Base-by-base conservation (phyloP, 2,797 vertebrate genomes). In the Babyrousa celebensis region DNA sequence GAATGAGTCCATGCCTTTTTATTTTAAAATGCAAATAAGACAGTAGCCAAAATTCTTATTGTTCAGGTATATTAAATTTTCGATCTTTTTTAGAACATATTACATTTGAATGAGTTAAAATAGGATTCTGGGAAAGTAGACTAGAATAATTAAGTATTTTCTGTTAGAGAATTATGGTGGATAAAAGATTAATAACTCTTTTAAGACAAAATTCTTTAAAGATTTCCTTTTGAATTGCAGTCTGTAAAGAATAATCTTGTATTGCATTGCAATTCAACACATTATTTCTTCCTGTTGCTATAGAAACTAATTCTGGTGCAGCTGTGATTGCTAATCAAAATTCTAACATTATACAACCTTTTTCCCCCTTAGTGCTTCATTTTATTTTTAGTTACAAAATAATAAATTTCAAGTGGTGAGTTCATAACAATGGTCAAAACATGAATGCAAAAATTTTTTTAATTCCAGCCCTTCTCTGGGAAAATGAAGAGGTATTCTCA, bases 231-330 rank as follows among this genome's bases (percentile, higher is more conserved):
- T 98, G 97, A 98, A 97, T 97, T 97, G 95, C 95, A 98, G 78
- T 98, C 98, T 98, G 96, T 97, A 97, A 98, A 98, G 98, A 98
- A 98, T 98, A 98, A 98, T 98, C 98, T 99, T 99, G 97, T 98
- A 96, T 98, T 98, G 98, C 98, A 97, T 97, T 98, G 98, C 98
- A 98, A 23, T 98, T 98, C 98, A 98, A 98, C 97, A 98, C 97
- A 98, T 98, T 98, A 99, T 98, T 99, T 98, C 98, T 98, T 98
- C 94, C 97, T 98, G 98, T 99, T 99, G 98, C 98, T 99, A 99
- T 99, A 98, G 98, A 99, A 99, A 99, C 98, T 98, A 98, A 99
- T 99, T 99, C 98, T 98, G 97, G 97, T 98, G 98, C 98, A 99
- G 98, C 98, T 99, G 98, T 98, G 98, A 98, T 99, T 98, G 97